Percentiles rank a stretch among this genome's conserved stretches.
Conservation (phyloP, 1,140 invertebrate species). For the Penaeus indicus region DNA sequence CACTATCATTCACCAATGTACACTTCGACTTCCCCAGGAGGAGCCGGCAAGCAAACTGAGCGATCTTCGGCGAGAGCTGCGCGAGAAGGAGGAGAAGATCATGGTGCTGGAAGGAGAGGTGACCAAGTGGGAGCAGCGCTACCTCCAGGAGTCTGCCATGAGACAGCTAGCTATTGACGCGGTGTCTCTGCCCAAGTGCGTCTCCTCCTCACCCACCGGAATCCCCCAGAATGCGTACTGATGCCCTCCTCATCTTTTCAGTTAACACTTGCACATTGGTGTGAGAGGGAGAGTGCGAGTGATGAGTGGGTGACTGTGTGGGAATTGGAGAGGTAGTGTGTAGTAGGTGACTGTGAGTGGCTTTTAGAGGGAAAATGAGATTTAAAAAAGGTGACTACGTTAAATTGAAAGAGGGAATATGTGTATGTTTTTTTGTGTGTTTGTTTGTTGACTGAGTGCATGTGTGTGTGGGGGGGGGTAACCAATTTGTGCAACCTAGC, state of each 20-base stretch:
- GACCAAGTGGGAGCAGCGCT: conserved; percentile 89
- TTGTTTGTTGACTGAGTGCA: too few relatives aligned
- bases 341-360: too few relatives aligned
- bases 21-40: conserved; percentile 21
- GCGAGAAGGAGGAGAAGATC: conserved; percentile 85
- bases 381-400: too few relatives aligned
- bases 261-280: neutral
- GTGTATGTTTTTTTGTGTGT: too few relatives aligned
- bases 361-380: too few relatives aligned
- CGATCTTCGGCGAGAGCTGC: conserved; percentile 78
- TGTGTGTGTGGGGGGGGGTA: too few relatives aligned
- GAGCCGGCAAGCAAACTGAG: conserved; percentile 55
- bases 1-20: neutral
- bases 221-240: neutral
- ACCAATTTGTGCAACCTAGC: too few relatives aligned
- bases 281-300: neutral
- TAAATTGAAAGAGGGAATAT: too few relatives aligned
- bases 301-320: too few relatives aligned
- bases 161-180: conserved; percentile 87
- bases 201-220: neutral
- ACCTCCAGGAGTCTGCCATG: conserved; percentile 84
- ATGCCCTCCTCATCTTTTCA: neutral
- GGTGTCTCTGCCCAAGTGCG: conserved; percentile 82
- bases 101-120: conserved; percentile 86
- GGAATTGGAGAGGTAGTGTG: too few relatives aligned